Evolutionary conservation across 2,888 invertebrate species (phyloP), one percentile per base, ranked within the genome.

Genomic region (Cyclophora albipunctata): DNA sequence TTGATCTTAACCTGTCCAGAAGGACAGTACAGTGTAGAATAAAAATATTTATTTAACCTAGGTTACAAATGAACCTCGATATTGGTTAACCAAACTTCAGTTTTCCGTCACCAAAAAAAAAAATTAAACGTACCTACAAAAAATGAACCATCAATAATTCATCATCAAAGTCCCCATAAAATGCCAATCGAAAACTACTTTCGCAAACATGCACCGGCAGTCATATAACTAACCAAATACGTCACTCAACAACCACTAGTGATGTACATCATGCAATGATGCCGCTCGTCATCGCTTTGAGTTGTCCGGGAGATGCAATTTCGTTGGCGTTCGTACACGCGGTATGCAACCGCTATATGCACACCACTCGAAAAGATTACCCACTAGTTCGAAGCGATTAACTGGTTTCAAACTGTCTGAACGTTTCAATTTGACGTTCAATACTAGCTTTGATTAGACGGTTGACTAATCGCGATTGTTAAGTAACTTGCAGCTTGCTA

Each of bases 341-440:
- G 72, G 63, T 69, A 67, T 73, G 78, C 78, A 81, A 75, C 79
- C 74, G 80, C 81, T 84, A 79, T 83, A 81, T 81, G 80, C 81
- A 78, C 80, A 75, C 74, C 78, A 80, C 83, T 84, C 78, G 77
- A 80, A 77, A 79, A 84, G 85, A 84, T 85, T 84, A 84, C 82
- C 78, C 75, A 73, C 78, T 81, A 77, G 81, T 82, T 80, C 78
- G 78, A 75, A 73, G 73, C 84, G 84, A 84, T 84, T 84, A 84
- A 80, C 82, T 71, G 72, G 67, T 78, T 67, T 69, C 73, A 63
- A 78, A 78, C 70, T 65, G 68, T 64, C 65, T 66, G 1, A 71
- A 67, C 66, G 65, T 73, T 73, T 71, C 69, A 72, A 75, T 75
- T 75, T 66, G 63, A 20, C 20, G 20, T 20, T 20, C 20, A 20